Percentiles rank a stretch among this genome's conserved stretches.
These are phyloP conservation scores for Xestobium rufovillosum DNA, from an alignment of 2,888 invertebrate genomes.

Conservation along the genomic window DNA sequence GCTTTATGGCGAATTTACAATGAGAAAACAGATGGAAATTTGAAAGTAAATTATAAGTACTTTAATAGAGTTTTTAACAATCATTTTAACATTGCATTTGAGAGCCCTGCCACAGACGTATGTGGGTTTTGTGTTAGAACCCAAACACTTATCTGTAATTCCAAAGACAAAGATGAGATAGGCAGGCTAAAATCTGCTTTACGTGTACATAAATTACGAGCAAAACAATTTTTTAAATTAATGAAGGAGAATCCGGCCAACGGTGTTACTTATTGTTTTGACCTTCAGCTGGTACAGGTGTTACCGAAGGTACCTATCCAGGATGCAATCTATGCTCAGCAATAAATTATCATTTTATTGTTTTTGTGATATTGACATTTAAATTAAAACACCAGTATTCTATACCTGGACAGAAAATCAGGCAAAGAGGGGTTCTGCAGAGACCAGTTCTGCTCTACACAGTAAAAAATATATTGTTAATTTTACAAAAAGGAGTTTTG, in stretches of 20 bases:
- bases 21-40: slow-evolving; percentile 9
- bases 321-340: slow-evolving; percentile 21
- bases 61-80: slow-evolving; percentile 19
- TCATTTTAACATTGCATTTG: slow-evolving; percentile 18
- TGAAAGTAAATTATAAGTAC: too few relatives aligned
- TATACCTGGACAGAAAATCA: slow-evolving; percentile 22
- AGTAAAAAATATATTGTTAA: too few relatives aligned
- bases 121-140: slow-evolving; percentile 15
- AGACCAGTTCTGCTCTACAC: slow-evolving; percentile 19
- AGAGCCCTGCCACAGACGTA: slow-evolving; percentile 14
- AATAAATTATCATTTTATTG: slow-evolving; percentile 19
- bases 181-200: neutral
- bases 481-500: too few relatives aligned
- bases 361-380: slow-evolving; percentile 18
- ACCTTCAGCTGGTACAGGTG: slow-evolving; percentile 15
- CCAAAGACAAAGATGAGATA: slow-evolving; percentile 9
- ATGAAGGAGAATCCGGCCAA: slow-evolving; percentile 13
- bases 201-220: slow-evolving; percentile 14
- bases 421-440: slow-evolving; percentile 19
- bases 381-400: slow-evolving; percentile 17
- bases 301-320: slow-evolving; percentile 18
- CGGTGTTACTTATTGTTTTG: slow-evolving; percentile 11
- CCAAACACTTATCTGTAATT: slow-evolving; percentile 9
- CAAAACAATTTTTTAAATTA: slow-evolving; percentile 13
- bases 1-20: slow-evolving; percentile 11